Base-by-base conservation (phyloP, 2,797 vertebrate genomes). In the Dendrocincla fuliginosa region DNA sequence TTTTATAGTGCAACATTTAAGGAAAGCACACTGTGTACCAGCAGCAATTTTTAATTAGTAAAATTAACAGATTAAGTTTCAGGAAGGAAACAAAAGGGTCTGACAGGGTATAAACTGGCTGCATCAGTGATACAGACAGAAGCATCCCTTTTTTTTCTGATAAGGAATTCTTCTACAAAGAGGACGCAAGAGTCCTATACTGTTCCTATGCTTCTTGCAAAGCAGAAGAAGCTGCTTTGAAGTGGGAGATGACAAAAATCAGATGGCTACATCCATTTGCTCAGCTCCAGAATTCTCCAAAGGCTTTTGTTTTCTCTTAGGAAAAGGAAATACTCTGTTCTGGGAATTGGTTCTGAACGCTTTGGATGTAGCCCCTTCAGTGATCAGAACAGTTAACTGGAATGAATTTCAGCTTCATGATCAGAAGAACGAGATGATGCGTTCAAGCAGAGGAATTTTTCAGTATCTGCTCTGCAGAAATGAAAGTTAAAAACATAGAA, bases 171-270 rank as follows among this genome's bases (percentile, higher is more conserved):
- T 83, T 28, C 47, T 52, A 77, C 52, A 49, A 70, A 87, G 8
- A 82, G 42, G 52, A 69, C 87, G 55, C 10, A 64, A 18, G 37
- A 90, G 59, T 41, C 25, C 64, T 57, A 30, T 25, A 18, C 53
- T 67, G 19, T 37, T 82, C 37, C 37, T 84, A 13, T 19, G 41
- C 13, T 80, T 80, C 56, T 50, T 74, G 32, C 44, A 77, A 33
- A 87, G 47, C 39, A 39, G 27, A 47, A 55, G 16, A 20, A 35
- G 49, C 22, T 77, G 23, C 76, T 96, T 91, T 92, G 64, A 91
- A 91, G 49, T 42, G 37, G 49, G 16, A 91, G 49, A 83, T 85
- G 5, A 95, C 70, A 64, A 93, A 91, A 89, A 76, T 27, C 96
- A 96, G 63, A 92, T 56, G 42, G 47, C 27, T 76, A 82, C 18